Evolutionary conservation across 2,113 vertebrate genomes (phyloP), one percentile per base, ranked within the genome.

Genomic region (Apodemus speciosus): DNA sequence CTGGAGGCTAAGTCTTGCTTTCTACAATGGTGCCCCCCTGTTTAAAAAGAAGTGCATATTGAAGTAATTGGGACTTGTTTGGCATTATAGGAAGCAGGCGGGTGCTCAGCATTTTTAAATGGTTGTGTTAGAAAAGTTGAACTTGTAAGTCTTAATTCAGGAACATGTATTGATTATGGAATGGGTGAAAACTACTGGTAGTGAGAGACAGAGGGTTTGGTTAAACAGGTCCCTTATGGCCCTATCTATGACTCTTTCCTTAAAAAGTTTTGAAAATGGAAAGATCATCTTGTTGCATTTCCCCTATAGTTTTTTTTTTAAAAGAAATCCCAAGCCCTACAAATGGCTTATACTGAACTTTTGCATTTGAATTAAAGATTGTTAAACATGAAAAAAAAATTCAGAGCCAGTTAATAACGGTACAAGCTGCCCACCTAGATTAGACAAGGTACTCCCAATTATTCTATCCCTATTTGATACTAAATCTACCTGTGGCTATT

Each of bases 351-450:
- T 97, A 97, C 97, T 98, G 96, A 96, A 97, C 97, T 98, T 97
- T 96, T 94, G 97, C 96, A 97, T 98, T 96, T 97, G 96, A 97
- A 98, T 98, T 98, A 97, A 98, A 98, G 98, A 98, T 98, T 97
- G 95, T 96, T 98, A 98, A 97, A 98, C 97, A 96, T 98, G 97
- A 97, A 97, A n/a, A 56, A 4, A 16, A 56, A 56, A 56, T 56
- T 56, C 15, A 56, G 53, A 56, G 53, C 14, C 14, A 56, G 4
- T 56, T 56, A 16, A 56, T 56, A 56, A 56, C 18, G 53, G 53
- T 56, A 56, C 53, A 56, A 56, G 53, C 53, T 56, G 53, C 15
- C 51, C 53, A 56, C 53, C 53, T 56, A 56, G 53, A 16, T 56
- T 56, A 56, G 53, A 56, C 53, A 56, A 56, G 15, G 15, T 56